These are phyloP conservation scores for Periophthalmus modestus DNA, from an alignment of 2,113 vertebrate genomes.

Conservation along the genomic window DNA sequence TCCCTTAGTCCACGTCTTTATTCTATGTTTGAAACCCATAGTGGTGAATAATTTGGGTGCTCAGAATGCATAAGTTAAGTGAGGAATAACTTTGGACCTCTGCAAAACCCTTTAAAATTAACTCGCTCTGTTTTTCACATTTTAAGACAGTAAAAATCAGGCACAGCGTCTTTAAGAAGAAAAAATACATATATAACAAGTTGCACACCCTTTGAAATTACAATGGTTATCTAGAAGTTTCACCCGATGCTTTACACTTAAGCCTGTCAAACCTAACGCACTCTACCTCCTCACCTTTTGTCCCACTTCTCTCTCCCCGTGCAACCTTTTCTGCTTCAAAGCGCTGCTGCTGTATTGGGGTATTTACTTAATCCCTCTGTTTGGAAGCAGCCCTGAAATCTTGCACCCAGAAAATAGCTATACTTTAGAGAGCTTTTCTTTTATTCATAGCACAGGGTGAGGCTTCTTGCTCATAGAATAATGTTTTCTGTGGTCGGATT, in stretches of 20 bases:
- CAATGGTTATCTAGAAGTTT: background rate
- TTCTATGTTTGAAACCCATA: too few relatives aligned
- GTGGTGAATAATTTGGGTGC: too few relatives aligned
- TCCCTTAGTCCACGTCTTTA: too few relatives aligned
- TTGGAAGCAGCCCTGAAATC: conserved; percentile 7
- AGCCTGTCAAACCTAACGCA: background rate
- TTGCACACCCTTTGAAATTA: background rate
- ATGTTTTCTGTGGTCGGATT: conserved; percentile 24
- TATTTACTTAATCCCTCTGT: conserved; percentile 16
- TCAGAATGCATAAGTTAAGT: too few relatives aligned
- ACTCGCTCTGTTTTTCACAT: too few relatives aligned
- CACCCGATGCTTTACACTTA: background rate
- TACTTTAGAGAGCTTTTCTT: conserved; percentile 28
- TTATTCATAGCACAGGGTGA: conserved; percentile 45
- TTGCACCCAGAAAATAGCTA: background rate
- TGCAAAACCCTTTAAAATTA: too few relatives aligned
- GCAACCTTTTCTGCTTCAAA: conserved; percentile 18
- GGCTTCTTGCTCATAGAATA: conserved; percentile 17
- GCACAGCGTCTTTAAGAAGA: too few relatives aligned
- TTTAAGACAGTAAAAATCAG: too few relatives aligned
- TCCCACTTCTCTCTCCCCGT: background rate
- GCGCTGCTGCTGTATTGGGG: conserved; percentile 18
- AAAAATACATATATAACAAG: background rate
- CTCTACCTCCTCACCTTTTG: background rate
- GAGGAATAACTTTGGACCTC: too few relatives aligned